phyloP scores from a whole-genome alignment of 2,113 vertebrate genomes.

The Grantiella picta region DNA sequence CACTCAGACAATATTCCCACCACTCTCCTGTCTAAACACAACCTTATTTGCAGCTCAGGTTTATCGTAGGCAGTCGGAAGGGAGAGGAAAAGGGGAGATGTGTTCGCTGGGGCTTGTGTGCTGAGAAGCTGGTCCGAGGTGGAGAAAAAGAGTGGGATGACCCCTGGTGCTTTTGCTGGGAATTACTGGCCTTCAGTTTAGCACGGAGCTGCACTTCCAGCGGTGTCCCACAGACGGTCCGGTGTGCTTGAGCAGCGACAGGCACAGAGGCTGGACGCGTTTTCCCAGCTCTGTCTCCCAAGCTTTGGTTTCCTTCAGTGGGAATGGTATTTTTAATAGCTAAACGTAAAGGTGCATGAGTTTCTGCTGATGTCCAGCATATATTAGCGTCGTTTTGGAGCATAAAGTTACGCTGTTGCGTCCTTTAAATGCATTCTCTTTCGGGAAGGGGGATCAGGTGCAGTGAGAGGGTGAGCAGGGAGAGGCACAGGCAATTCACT shows the following conservation, averaged over 20 bases:
- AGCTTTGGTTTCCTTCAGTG: neutral
- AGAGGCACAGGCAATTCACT: neutral
- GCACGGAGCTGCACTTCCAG: rapidly evolving
- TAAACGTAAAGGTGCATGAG: neutral
- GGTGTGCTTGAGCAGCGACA: rapidly evolving
- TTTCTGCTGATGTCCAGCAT: neutral
- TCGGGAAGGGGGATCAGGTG: neutral
- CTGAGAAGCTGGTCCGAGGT: neutral
- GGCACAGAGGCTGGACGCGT: neutral
- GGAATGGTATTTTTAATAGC: neutral
- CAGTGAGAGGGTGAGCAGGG: neutral
- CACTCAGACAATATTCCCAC: conserved; percentile 26
- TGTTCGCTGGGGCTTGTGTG: neutral
- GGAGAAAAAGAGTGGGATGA: conserved; percentile 39
- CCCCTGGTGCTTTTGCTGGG: conserved; percentile 65
- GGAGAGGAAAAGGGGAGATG: neutral
- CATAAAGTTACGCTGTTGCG: neutral
- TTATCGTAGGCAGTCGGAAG: neutral
- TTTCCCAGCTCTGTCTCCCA: neutral
- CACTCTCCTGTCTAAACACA: neutral
- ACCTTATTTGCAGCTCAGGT: neutral
- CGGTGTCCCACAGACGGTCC: rapidly evolving
- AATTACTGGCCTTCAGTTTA: neutral
- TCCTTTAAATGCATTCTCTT: neutral
- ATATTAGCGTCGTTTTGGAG: rapidly evolving